Evolutionary conservation across 2,888 invertebrate species (phyloP).

Genomic region (Sphaerophoria taeniata): DNA sequence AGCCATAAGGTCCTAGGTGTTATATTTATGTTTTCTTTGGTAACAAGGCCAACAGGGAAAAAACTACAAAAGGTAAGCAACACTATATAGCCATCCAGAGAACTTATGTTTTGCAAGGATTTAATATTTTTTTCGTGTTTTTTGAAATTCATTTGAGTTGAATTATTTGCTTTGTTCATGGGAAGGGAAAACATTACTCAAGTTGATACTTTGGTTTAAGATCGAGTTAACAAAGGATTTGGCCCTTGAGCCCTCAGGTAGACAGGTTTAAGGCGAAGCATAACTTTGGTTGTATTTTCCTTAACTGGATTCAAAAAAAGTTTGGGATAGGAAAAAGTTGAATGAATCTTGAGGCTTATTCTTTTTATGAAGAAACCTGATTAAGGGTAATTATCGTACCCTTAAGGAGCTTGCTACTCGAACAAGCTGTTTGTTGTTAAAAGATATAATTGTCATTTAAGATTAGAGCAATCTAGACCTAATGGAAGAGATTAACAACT

Average conservation of each 20-base stretch:
- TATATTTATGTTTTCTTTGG: background rate
- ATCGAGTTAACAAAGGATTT: background rate
- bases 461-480: no score
- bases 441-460: no score
- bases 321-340: no score
- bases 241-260: background rate
- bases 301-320: background rate
- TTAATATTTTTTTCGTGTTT: conserved; percentile 11
- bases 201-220: conserved; percentile 1
- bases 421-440: no score
- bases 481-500: no score
- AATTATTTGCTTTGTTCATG: background rate
- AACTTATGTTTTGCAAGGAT: conserved; percentile 4
- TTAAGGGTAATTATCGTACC: no score
- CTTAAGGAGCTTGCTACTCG: no score
- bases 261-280: background rate
- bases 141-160: conserved; percentile 11
- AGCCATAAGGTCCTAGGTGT: conserved; percentile 1
- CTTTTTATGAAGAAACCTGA: no score
- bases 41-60: background rate
- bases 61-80: conserved; percentile 6
- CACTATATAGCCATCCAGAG: conserved; percentile 11
- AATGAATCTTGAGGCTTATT: no score
- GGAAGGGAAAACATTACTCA: background rate
- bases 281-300: background rate